Conservation (phyloP, 2,113 vertebrate species). For the Stigmatopora nigra region DNA sequence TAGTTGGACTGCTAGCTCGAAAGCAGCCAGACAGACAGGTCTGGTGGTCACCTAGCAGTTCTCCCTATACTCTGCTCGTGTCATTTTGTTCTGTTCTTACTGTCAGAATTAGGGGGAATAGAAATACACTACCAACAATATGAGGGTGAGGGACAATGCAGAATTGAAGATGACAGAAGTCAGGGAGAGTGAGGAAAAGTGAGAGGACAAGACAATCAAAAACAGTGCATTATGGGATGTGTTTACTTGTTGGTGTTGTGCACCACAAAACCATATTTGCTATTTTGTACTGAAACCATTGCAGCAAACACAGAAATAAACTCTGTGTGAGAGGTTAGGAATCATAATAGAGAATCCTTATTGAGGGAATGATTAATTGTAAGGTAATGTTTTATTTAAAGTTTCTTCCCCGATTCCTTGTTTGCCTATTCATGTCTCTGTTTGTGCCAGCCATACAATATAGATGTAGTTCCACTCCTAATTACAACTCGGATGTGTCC, state of each 20-base stretch:
- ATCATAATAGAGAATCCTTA: neutral
- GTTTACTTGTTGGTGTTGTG: constrained; percentile 57
- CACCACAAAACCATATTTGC: constrained; percentile 43
- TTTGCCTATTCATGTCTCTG: constrained; percentile 11
- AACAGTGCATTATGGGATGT: constrained; percentile 55
- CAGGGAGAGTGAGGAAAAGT: constrained; percentile 57
- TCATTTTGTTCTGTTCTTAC: constrained; percentile 67
- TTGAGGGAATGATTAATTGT: neutral
- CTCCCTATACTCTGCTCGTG: constrained; percentile 56
- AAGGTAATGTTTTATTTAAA: neutral
- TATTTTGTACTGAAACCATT: constrained; percentile 62
- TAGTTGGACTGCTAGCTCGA: constrained; percentile 75
- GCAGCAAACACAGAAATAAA: constrained; percentile 36
- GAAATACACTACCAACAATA: constrained; percentile 75
- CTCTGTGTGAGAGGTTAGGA: neutral
- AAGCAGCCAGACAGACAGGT: constrained; percentile 46
- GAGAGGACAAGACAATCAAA: constrained; percentile 38
- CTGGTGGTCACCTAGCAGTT: constrained; percentile 27
- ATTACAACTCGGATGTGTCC: constrained; percentile 41
- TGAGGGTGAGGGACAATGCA: constrained; percentile 69
- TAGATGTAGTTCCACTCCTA: constrained; percentile 30
- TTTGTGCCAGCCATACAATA: constrained; percentile 25
- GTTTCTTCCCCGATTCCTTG: neutral
- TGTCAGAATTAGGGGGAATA: constrained; percentile 59
- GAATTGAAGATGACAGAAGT: constrained; percentile 48